Conservation (phyloP, 2,797 vertebrate species). For the Gouania willdenowi region DNA sequence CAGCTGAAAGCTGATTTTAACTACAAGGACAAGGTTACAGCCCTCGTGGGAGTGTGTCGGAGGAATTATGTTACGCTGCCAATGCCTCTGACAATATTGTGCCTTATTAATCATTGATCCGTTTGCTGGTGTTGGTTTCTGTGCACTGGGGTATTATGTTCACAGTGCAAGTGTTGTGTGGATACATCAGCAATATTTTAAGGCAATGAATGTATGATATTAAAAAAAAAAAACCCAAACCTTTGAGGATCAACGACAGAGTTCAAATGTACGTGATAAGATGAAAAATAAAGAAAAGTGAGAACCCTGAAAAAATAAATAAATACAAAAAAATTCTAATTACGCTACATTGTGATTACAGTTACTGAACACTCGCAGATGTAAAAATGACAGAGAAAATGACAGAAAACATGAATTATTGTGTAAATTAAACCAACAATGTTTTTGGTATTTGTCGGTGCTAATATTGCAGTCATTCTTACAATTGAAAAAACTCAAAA, state of each 20-base stretch:
- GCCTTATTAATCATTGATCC: constrained; percentile 78
- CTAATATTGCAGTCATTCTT: no score
- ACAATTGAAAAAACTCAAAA: no score
- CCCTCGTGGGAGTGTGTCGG: constrained; percentile 22
- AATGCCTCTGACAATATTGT: constrained; percentile 49
- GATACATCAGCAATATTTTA: constrained; percentile 26
- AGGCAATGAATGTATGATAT: constrained; percentile 23
- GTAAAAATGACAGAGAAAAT: no score
- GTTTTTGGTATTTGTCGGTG: no score
- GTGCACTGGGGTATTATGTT: constrained; percentile 46
- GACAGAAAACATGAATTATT: no score
- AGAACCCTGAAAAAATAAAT: no score
- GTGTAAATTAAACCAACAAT: no score
- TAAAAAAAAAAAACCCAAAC: neutral
- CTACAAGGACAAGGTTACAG: constrained; percentile 55
- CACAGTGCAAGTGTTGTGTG: constrained; percentile 45
- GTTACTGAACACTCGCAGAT: no score
- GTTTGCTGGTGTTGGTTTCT: constrained; percentile 63
- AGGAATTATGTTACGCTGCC: constrained; percentile 57
- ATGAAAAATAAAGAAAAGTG: neutral
- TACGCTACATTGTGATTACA: no score
- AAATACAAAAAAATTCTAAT: no score
- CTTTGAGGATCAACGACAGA: neutral
- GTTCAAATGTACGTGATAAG: neutral
- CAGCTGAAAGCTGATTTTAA: constrained; percentile 41